Evolutionary conservation across 2,888 invertebrate species (phyloP).

Genomic region (Onthophagus sagittarius): DNA sequence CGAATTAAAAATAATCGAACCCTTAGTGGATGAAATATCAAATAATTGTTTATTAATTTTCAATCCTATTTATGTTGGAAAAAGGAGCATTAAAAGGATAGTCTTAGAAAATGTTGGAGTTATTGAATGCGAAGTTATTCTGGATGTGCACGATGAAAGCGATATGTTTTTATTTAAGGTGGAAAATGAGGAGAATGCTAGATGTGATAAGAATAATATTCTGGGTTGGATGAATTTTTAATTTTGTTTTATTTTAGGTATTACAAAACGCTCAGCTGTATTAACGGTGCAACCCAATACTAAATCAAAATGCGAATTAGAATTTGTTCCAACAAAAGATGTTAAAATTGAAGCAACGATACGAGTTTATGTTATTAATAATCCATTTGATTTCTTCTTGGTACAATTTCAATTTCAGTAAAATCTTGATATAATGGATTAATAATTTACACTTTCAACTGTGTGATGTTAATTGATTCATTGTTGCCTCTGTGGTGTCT

Average conservation of each 20-base stretch:
- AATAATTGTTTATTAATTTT: constrained; percentile 39
- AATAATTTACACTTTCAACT: no score
- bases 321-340: constrained; percentile 40
- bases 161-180: constrained; percentile 24
- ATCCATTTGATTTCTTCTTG: constrained; percentile 55
- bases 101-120: constrained; percentile 45
- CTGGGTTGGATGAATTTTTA: neutral
- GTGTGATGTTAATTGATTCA: no score
- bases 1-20: constrained; percentile 44
- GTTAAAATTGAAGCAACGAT: constrained; percentile 32
- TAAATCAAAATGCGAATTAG: constrained; percentile 26
- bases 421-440: neutral
- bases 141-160: constrained; percentile 41
- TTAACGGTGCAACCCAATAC: neutral
- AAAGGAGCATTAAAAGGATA: constrained; percentile 32
- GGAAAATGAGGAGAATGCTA: neutral
- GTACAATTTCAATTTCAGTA: constrained; percentile 31
- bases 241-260: neutral
- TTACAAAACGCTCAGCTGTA: neutral
- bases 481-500: no score
- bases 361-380: constrained; percentile 50
- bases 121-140: constrained; percentile 44
- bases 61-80: constrained; percentile 40
- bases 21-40: constrained; percentile 31
- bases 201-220: neutral